phyloP scores from a whole-genome alignment of 2,888 invertebrate genomes.

The Thumatha senex region DNA sequence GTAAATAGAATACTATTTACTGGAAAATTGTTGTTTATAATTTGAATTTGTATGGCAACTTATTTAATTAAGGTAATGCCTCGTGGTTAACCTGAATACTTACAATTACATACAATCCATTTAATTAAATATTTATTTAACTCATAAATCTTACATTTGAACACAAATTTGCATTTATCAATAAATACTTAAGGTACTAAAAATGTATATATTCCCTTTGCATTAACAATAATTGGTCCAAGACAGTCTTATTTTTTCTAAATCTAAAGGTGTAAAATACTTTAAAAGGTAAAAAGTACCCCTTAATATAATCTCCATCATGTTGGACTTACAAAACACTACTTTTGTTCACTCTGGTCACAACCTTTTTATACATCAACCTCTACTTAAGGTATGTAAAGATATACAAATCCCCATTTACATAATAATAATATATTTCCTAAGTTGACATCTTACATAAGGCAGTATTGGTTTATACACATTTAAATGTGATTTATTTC shows the following conservation, averaged over 20 bases:
- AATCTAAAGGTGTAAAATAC: constrained; percentile 14
- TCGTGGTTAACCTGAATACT: constrained; percentile 7
- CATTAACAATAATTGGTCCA: constrained; percentile 35
- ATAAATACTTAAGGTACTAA: constrained; percentile 22
- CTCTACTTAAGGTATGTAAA: constrained; percentile 7
- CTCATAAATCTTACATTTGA: constrained; percentile 7
- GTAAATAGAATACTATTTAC: neutral
- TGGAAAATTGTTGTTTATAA: neutral
- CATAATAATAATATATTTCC: neutral
- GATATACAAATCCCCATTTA: constrained; percentile 16
- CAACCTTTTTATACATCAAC: constrained; percentile 19
- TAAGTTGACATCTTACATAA: constrained; percentile 1
- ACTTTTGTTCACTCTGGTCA: constrained; percentile 20
- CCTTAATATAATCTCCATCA: neutral
- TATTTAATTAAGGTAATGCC: constrained; percentile 23
- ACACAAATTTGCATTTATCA: constrained; percentile 17
- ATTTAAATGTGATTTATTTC: constrained; percentile 1
- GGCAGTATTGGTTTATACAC: neutral
- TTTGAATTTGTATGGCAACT: constrained; percentile 29
- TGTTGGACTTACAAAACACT: neutral
- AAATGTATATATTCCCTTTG: constrained; percentile 16
- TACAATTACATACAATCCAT: neutral
- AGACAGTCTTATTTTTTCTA: constrained; percentile 34
- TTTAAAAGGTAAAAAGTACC: constrained; percentile 22
- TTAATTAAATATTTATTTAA: neutral